A percentile compares a stretch with the other conserved stretches of the same genome.
These are phyloP conservation scores for Lasiommata megera DNA, from an alignment of 2,888 invertebrate species.

Conservation along the genomic window DNA sequence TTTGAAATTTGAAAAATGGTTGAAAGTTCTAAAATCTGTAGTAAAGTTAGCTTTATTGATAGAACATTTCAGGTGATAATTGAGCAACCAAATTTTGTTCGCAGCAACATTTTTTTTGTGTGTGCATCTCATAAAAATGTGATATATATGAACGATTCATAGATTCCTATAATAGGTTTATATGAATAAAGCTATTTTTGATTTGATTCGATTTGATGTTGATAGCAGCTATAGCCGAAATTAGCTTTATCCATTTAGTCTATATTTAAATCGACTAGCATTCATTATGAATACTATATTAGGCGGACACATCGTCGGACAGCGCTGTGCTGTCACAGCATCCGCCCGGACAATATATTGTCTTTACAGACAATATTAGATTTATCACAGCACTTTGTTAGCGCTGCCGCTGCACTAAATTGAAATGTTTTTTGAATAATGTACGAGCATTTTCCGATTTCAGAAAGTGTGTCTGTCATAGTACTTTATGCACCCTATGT, in stretches of 20 bases:
- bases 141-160: too few relatives aligned
- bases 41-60: too few relatives aligned
- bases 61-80: too few relatives aligned
- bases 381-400: constrained; percentile 24
- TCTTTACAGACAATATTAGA: constrained; percentile 26
- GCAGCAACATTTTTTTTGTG: too few relatives aligned
- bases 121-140: too few relatives aligned
- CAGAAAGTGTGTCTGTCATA: not conserved
- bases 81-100: too few relatives aligned
- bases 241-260: not conserved
- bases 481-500: too few relatives aligned
- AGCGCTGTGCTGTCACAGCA: constrained; percentile 17
- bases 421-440: constrained; percentile 25
- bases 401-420: constrained; percentile 16
- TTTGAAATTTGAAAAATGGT: too few relatives aligned
- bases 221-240: not conserved
- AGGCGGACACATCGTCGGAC: constrained; percentile 6
- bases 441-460: not conserved
- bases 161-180: too few relatives aligned
- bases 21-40: too few relatives aligned
- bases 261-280: not conserved
- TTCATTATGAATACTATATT: constrained; percentile 9
- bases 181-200: too few relatives aligned
- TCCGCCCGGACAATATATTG: constrained; percentile 23
- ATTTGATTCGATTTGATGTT: too few relatives aligned